Conservation (phyloP, 1,140 invertebrate genomes). For the Trinorchestia longiramus region DNA sequence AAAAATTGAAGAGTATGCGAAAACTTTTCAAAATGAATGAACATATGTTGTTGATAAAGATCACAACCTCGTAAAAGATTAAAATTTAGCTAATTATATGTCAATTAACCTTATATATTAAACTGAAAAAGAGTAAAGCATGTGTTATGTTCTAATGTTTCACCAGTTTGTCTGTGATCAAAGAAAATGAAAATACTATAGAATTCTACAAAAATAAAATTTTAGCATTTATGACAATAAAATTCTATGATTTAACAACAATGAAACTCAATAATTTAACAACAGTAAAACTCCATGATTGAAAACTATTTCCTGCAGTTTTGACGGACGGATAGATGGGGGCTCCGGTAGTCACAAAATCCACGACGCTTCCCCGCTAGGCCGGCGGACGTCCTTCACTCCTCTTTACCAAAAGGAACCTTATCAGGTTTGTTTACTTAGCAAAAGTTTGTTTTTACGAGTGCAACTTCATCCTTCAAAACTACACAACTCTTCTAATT, state of each 20-base stretch:
- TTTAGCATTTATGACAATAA: not conserved
- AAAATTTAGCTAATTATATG: too few species aligned
- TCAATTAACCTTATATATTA: too few species aligned
- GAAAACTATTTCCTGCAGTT: not conserved
- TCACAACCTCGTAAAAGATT: too few species aligned
- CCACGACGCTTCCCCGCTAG: conserved; percentile 18
- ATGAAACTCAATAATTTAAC: too few species aligned
- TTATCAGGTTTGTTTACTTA: not conserved
- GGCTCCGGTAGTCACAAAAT: conserved; percentile 36
- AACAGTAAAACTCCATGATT: not conserved
- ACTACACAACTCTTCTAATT: not conserved
- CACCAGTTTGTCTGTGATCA: too few species aligned
- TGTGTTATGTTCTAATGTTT: too few species aligned
- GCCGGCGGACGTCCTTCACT: not conserved
- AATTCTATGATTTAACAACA: not conserved
- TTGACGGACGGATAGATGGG: conserved; percentile 6
- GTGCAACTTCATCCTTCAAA: not conserved
- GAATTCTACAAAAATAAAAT: not conserved
- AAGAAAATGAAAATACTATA: too few species aligned
- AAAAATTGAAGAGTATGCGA: too few species aligned
- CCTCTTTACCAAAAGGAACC: not conserved
- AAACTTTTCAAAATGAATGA: too few species aligned
- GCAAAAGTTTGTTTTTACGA: not conserved
- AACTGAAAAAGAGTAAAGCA: too few species aligned
- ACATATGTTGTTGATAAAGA: too few species aligned